Conservation (phyloP, 1,140 invertebrate species). For the Drosophila tsacasi region DNA sequence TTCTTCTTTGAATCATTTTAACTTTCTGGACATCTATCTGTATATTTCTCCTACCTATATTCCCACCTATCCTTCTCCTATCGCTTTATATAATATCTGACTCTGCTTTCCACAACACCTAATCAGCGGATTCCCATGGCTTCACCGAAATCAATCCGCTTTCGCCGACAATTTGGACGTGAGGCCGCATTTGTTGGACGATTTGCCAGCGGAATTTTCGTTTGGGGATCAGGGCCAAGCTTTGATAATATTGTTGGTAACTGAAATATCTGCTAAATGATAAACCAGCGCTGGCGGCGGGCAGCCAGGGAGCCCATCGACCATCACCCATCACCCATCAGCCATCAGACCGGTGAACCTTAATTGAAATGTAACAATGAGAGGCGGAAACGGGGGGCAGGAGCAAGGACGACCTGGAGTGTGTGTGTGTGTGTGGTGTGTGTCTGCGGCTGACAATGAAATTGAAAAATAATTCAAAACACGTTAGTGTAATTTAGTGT, state of each 20-base stretch:
- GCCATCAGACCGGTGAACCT: slow-evolving; percentile 36
- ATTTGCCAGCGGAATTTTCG: slow-evolving; percentile 48
- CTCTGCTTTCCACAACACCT: not conserved
- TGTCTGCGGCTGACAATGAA: slow-evolving; percentile 77
- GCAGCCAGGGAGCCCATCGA: not conserved
- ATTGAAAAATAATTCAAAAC: slow-evolving; percentile 84
- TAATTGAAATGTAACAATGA: slow-evolving; percentile 83
- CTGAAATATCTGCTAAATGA: slow-evolving; percentile 78
- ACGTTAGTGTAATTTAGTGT: slow-evolving; percentile 84
- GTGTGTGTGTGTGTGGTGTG: slow-evolving; percentile 14
- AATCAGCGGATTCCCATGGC: not conserved
- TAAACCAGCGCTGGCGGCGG: slow-evolving; percentile 70
- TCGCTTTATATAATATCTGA: not conserved
- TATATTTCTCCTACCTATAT: too few relatives aligned
- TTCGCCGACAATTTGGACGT: not conserved
- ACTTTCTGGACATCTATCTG: too few relatives aligned
- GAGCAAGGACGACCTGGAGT: slow-evolving; percentile 31
- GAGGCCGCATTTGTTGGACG: slow-evolving; percentile 6
- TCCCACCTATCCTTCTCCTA: not conserved
- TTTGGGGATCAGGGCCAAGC: slow-evolving; percentile 43
- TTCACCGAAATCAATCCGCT: not conserved
- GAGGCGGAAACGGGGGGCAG: slow-evolving; percentile 65
- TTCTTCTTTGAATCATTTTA: not conserved
- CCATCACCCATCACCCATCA: too few relatives aligned
- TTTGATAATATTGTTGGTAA: slow-evolving; percentile 69